Evolutionary conservation across 2,797 vertebrate genomes (phyloP).

Genomic region (Vespertilio murinus): DNA sequence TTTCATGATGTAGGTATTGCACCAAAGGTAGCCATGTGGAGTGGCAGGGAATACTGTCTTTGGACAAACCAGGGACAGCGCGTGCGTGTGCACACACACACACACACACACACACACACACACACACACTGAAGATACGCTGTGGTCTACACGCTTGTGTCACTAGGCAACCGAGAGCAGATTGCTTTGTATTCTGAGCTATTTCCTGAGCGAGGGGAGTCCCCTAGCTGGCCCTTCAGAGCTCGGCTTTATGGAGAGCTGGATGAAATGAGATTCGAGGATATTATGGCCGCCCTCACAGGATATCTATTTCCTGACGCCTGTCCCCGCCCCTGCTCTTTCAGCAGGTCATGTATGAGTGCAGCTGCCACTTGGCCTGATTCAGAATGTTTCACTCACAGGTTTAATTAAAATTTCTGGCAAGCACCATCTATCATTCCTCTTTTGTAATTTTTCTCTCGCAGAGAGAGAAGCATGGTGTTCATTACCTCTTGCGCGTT

Average conservation of each 20-base stretch:
- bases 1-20: neutral
- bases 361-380: slow-evolving; percentile 67
- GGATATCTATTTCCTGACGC: slow-evolving; percentile 61
- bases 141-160: slow-evolving; percentile 78
- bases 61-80: slow-evolving; percentile 52
- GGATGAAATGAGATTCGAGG: slow-evolving; percentile 73
- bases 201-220: neutral
- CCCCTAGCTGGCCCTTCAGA: slow-evolving; percentile 72
- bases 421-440: slow-evolving; percentile 63
- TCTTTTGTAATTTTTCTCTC: slow-evolving; percentile 63
- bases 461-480: neutral
- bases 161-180: slow-evolving; percentile 90
- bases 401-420: slow-evolving; percentile 84
- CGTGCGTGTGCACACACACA: too few relatives aligned
- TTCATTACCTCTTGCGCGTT: neutral
- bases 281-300: slow-evolving; percentile 43
- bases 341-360: slow-evolving; percentile 42
- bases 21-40: neutral
- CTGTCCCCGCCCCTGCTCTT: slow-evolving; percentile 13
- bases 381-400: slow-evolving; percentile 72
- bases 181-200: slow-evolving; percentile 75
- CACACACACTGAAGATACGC: neutral
- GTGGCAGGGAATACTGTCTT: slow-evolving; percentile 47
- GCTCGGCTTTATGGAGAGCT: slow-evolving; percentile 46
- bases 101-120: neutral